phyloP scores from a whole-genome alignment of 2,113 vertebrate species.

The Coregonus clupeaformis region DNA sequence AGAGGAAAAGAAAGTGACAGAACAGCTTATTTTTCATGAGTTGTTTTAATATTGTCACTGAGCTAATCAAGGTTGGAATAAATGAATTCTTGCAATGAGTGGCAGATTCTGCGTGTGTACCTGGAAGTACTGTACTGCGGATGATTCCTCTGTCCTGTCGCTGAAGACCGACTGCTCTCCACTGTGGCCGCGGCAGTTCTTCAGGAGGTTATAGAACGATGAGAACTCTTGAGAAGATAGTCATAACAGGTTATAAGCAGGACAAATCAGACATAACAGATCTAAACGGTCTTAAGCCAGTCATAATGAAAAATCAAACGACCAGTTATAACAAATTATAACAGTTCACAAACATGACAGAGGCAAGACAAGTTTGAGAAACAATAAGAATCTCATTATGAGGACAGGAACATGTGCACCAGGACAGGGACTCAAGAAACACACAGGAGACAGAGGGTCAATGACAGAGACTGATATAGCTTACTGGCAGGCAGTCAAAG shows the following conservation, averaged over 20 bases:
- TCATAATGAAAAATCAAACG: no score
- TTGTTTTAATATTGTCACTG: no score
- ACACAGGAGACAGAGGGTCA: not conserved
- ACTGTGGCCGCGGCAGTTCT: slow-evolving; percentile 85
- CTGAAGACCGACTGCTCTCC: slow-evolving; percentile 88
- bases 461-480: not conserved
- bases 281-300: no score
- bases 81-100: not conserved
- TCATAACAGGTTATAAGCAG: not conserved
- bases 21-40: not conserved
- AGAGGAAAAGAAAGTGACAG: not conserved
- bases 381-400: not conserved
- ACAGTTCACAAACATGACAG: no score
- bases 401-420: no score
- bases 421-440: not conserved
- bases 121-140: slow-evolving; percentile 97
- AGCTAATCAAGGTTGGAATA: not conserved
- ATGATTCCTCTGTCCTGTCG: slow-evolving; percentile 93
- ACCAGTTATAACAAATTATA: no score
- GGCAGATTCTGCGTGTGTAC: slow-evolving; percentile 55
- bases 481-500: no score
- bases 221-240: slow-evolving; percentile 83
- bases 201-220: slow-evolving; percentile 94
- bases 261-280: no score
- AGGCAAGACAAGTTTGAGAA: not conserved